Evolutionary conservation across 2,113 vertebrate species (phyloP), one percentile per base, ranked within the genome.

Genomic region (Myocastor coypus): DNA sequence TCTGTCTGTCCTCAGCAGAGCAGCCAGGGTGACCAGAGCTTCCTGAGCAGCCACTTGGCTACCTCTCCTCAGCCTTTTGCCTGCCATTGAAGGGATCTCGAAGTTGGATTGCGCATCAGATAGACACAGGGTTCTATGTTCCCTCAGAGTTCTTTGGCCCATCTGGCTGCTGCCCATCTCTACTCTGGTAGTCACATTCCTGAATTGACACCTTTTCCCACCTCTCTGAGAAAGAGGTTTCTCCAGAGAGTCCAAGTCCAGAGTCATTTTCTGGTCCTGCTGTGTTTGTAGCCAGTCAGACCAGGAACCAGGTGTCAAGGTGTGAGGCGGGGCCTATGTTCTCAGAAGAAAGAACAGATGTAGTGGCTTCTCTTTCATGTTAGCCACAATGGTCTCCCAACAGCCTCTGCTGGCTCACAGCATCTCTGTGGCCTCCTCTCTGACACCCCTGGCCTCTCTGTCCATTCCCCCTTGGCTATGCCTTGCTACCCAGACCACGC

Each of bases 161-260:
- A 34, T 59, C 24, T 4, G 22, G 34, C 63, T 8, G 42, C 80
- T 24, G 83, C 24, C 46, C n/a, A 73, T 3, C 4, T 10, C 78
- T 57, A 1, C 2, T 42, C 8, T 83, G 77, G 52, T 3, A 19
- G 42, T 75, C 40, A 80, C 1, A 50, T 80, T 50, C 89, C 42
- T 64, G 28, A 83, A 24, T 46, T 4, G 13, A 32, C 22, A 13
- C 7, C 2, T 2, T 91, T 81, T 75, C 50, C 37, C 37, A 16
- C 37, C 26, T 86, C 42, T 37, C 83, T 80, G 28, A 94, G 59
- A 59, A 69, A 50, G 9, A 77, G 61, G 46, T 78, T 92, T 94
- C 26, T 77, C n/a, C 9, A 14, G 26, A 89, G 46, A 52, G 24
- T 55, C 24, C 59, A 69, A 61, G 17, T 30, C n/a, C 42, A 37